Conservation (phyloP, 1,140 invertebrate genomes). For the Plectrocnemia conspersa region DNA sequence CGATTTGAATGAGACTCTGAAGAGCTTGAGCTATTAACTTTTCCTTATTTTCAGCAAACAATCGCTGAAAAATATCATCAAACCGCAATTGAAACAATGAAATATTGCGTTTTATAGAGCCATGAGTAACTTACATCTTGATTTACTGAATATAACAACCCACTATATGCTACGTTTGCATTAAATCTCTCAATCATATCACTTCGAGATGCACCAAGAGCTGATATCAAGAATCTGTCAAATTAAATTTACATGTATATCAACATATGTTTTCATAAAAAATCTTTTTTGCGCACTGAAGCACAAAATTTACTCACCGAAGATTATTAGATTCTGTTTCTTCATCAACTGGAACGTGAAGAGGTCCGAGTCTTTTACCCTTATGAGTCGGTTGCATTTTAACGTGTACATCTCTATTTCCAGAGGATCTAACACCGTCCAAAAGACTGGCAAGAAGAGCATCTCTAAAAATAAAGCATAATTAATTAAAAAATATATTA, state of each 20-base stretch:
- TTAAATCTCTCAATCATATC: constrained; percentile 92
- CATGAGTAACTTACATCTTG: constrained; percentile 75
- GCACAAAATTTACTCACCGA: constrained; percentile 39
- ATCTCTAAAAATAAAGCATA: constrained; percentile 63
- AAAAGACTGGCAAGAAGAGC: constrained; percentile 89
- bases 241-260: background rate
- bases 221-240: constrained; percentile 48
- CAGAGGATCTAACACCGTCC: constrained; percentile 93
- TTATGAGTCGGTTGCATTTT: constrained; percentile 78
- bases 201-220: constrained; percentile 46
- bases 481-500: constrained; percentile 11
- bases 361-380: constrained; percentile 82
- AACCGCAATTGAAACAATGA: background rate
- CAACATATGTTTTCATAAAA: constrained; percentile 2
- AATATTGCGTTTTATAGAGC: background rate
- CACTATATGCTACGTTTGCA: constrained; percentile 96
- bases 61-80: constrained; percentile 47
- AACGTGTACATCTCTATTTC: constrained; percentile 96
- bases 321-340: constrained; percentile 80
- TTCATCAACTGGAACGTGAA: constrained; percentile 85
- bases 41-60: constrained; percentile 98
- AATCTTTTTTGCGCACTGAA: constrained; percentile 25
- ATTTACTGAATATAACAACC: constrained; percentile 90
- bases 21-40: constrained; percentile 86
- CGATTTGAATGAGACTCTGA: constrained; percentile 70